Evolutionary conservation across 2,113 vertebrate species (phyloP).

Genomic region (Orientallactaga bullata): DNA sequence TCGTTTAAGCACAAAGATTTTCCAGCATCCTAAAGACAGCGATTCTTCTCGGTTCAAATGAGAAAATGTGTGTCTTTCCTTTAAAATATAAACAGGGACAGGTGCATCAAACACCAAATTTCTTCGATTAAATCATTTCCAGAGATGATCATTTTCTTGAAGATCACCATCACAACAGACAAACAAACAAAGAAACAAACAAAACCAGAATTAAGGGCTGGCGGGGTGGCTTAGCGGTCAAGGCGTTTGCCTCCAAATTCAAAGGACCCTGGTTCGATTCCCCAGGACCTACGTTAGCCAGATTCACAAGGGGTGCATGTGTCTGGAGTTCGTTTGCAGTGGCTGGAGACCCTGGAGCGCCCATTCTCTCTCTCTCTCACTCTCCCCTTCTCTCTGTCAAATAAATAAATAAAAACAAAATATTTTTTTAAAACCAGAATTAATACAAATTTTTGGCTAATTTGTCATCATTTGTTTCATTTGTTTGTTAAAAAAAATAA

Average conservation of each 20-base stretch:
- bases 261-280: no score
- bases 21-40: constrained; percentile 64
- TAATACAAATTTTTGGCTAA: constrained; percentile 30
- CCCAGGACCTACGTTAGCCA: no score
- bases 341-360: no score
- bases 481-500: neutral
- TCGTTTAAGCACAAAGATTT: constrained; percentile 63
- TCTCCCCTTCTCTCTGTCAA: no score
- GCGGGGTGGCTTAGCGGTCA: no score
- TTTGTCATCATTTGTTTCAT: neutral
- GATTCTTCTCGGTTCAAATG: constrained; percentile 72
- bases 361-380: no score
- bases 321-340: no score
- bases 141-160: constrained; percentile 58
- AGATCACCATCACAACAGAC: neutral
- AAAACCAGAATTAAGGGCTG: neutral
- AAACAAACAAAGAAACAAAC: neutral
- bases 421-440: no score
- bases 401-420: no score
- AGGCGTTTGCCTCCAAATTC: no score
- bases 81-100: constrained; percentile 54
- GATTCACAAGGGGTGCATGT: no score
- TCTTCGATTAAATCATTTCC: constrained; percentile 31
- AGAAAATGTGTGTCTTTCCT: constrained; percentile 58
- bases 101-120: constrained; percentile 14